Percentiles rank a stretch among this genome's conserved stretches.
Evolutionary conservation across 1,140 invertebrate species (phyloP).

Genomic region (Rhopalosiphum padi): DNA sequence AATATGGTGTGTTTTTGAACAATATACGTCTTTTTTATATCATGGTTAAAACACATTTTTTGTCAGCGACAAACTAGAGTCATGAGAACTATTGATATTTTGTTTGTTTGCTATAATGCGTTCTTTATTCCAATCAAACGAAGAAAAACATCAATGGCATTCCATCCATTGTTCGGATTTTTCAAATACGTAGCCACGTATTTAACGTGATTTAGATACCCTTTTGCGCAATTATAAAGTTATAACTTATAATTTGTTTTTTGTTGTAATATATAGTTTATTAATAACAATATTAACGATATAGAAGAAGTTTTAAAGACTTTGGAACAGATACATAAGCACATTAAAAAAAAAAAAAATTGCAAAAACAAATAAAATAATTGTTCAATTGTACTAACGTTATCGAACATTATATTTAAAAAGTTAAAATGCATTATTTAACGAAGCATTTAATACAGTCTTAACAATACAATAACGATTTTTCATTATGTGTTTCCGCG

Average conservation of each 20-base stretch:
- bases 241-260: neutral
- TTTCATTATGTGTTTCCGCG: neutral
- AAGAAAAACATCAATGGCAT: neutral
- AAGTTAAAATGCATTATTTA: neutral
- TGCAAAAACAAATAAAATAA: too few relatives aligned
- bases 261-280: neutral
- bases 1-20: too few relatives aligned
- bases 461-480: neutral
- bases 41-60: too few relatives aligned
- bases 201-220: neutral
- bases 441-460: neutral
- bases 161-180: neutral
- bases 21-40: too few relatives aligned
- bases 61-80: neutral
- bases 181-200: neutral
- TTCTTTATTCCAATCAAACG: constrained; percentile 17
- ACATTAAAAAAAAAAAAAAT: neutral
- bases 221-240: neutral
- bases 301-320: neutral
- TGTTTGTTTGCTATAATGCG: neutral
- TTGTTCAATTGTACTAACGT: too few relatives aligned
- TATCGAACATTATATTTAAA: neutral
- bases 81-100: neutral
- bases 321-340: neutral
- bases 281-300: neutral